phyloP scores from a whole-genome alignment of 2,888 invertebrate genomes.

The Maniola hyperantus region DNA sequence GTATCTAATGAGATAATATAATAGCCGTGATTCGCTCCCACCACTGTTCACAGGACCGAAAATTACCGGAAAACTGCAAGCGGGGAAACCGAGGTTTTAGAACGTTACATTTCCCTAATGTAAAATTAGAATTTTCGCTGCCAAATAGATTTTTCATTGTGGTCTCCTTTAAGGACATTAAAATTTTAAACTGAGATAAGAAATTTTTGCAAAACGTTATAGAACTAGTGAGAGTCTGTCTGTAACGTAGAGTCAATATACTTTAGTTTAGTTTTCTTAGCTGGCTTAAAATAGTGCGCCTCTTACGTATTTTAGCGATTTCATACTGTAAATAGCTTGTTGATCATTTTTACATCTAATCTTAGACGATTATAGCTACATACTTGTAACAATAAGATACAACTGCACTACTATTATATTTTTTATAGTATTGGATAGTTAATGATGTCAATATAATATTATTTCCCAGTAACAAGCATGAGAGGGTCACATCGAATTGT shows the following conservation, averaged over 20 bases:
- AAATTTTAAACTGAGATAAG: constrained; percentile 23
- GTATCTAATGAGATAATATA: constrained; percentile 82
- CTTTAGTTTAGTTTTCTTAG: no score
- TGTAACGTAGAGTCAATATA: no score
- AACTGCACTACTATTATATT: no score
- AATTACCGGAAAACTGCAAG: constrained; percentile 77
- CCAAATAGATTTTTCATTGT: constrained; percentile 46
- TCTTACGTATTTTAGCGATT: no score
- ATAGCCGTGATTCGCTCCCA: constrained; percentile 76
- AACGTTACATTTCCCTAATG: constrained; percentile 52
- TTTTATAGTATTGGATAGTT: background rate
- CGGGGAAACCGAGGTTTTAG: constrained; percentile 52
- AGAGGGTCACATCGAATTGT: constrained; percentile 78
- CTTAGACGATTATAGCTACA: no score
- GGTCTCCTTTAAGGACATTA: constrained; percentile 29
- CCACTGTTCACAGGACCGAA: constrained; percentile 68
- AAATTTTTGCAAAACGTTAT: constrained; percentile 9
- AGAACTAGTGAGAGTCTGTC: background rate
- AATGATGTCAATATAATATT: constrained; percentile 42
- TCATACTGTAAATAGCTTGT: no score
- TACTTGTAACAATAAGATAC: no score
- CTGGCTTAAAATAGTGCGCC: no score
- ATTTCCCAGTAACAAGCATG: constrained; percentile 63
- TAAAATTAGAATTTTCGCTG: constrained; percentile 48
- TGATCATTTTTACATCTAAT: no score